Evolutionary conservation across 2,113 vertebrate species (phyloP).

Genomic region (Actenoides hombroni): DNA sequence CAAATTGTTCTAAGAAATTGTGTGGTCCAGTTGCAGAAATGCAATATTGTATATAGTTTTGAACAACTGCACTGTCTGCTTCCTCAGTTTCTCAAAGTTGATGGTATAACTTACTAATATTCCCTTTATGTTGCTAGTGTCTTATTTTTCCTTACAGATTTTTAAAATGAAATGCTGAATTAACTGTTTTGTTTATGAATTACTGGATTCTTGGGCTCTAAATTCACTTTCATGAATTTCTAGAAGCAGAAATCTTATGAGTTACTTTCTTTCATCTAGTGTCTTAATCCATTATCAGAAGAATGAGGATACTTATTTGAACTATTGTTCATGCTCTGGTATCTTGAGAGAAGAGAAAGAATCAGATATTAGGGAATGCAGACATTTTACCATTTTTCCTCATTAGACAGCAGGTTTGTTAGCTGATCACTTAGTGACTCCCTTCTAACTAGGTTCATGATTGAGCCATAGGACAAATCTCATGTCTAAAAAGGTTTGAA

Average conservation of each 20-base stretch:
- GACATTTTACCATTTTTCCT: not conserved
- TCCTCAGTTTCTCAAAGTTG: not conserved
- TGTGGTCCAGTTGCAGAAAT: not conserved
- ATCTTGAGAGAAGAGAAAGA: not conserved
- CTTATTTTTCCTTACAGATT: not conserved
- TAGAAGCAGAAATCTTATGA: not conserved
- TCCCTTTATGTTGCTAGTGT: not conserved
- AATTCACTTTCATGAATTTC: not conserved
- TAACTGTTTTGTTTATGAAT: fast-evolving
- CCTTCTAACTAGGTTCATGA: not conserved
- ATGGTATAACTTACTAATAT: not conserved
- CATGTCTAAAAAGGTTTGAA: not conserved
- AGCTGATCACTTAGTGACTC: not conserved
- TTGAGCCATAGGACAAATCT: not conserved
- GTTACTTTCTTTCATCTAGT: not conserved
- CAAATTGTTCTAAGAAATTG: not conserved
- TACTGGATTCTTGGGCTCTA: not conserved
- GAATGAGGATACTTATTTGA: not conserved
- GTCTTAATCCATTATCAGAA: not conserved
- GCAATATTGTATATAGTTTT: not conserved
- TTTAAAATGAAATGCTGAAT: not conserved
- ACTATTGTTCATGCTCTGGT: not conserved
- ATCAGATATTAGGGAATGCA: not conserved
- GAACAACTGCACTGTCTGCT: not conserved
- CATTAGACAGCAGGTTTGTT: not conserved